Conservation (phyloP, 1,140 invertebrate genomes). For the Scaptodrosophila lebanonensis region DNA sequence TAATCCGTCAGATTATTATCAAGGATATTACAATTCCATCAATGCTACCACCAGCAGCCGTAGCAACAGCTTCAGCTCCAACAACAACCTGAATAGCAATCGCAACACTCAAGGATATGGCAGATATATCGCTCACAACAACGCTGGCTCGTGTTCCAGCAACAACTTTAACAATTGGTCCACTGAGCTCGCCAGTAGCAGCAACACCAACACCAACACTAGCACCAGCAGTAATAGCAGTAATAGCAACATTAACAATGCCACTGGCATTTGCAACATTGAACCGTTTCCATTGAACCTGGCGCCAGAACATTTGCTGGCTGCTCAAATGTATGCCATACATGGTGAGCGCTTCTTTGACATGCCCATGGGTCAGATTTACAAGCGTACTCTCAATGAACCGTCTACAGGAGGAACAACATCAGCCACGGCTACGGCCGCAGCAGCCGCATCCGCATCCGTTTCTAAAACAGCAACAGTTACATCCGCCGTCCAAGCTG, state of each 20-base stretch:
- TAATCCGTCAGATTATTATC: no score
- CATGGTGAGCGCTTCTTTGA: slow-evolving; percentile 32
- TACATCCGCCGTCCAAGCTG: background rate
- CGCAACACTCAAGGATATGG: no score
- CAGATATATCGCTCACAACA: no score
- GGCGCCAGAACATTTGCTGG: slow-evolving; percentile 19
- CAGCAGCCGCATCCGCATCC: no score
- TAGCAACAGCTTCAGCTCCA: background rate
- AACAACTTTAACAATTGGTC: no score
- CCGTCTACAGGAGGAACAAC: no score
- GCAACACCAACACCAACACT: slow-evolving; percentile 6
- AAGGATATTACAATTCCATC: no score
- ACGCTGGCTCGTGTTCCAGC: no score
- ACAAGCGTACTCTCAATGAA: slow-evolving; percentile 8
- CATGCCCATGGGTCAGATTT: slow-evolving; percentile 26
- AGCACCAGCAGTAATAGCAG: slow-evolving; percentile 1
- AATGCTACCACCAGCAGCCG: background rate
- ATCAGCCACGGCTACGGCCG: no score
- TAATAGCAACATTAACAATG: slow-evolving; percentile 4
- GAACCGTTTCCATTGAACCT: slow-evolving; percentile 13
- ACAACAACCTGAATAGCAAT: no score
- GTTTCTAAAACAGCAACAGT: no score
- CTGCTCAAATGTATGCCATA: slow-evolving; percentile 33
- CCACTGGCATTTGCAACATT: background rate
- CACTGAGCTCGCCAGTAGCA: background rate